phyloP scores from a whole-genome alignment of 2,797 vertebrate species.

The Crocidura indochinensis region DNA sequence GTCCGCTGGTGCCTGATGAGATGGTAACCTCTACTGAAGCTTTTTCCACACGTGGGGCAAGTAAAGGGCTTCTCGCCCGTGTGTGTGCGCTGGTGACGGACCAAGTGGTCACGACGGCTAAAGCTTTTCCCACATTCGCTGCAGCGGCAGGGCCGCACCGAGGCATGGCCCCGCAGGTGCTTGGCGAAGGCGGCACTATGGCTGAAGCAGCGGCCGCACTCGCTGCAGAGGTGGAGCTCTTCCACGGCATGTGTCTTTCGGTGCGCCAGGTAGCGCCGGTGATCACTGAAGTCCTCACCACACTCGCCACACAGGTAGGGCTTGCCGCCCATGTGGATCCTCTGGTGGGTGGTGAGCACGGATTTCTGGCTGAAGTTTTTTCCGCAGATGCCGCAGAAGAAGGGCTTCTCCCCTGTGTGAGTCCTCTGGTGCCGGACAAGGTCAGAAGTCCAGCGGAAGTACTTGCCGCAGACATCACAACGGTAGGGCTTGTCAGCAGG shows the following conservation, averaged over 20 bases:
- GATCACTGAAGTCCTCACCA: slow-evolving; percentile 81
- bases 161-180: slow-evolving; percentile 78
- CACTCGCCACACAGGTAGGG: slow-evolving; percentile 82
- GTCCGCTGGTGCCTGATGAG: slow-evolving; percentile 84
- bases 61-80: slow-evolving; percentile 83
- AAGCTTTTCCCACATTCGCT: slow-evolving; percentile 84
- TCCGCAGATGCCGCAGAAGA: slow-evolving; percentile 82
- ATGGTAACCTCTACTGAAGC: slow-evolving; percentile 83
- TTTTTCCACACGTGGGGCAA: slow-evolving; percentile 83
- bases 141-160: slow-evolving; percentile 77
- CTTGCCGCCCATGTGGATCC: slow-evolving; percentile 79
- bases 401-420: slow-evolving; percentile 86
- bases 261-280: slow-evolving; percentile 77
- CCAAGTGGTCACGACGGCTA: slow-evolving; percentile 82
- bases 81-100: slow-evolving; percentile 85
- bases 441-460: slow-evolving; percentile 85
- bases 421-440: slow-evolving; percentile 84
- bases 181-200: slow-evolving; percentile 74
- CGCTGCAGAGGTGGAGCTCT: slow-evolving; percentile 72
- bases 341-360: slow-evolving; percentile 85
- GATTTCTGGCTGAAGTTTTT: slow-evolving; percentile 86
- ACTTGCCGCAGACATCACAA: slow-evolving; percentile 83
- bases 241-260: slow-evolving; percentile 62
- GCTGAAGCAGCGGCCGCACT: slow-evolving; percentile 82
- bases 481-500: slow-evolving; percentile 76